Percentiles rank a stretch among this genome's conserved stretches.
Conservation (phyloP, 2,113 vertebrate species). For the Rallus limicola region DNA sequence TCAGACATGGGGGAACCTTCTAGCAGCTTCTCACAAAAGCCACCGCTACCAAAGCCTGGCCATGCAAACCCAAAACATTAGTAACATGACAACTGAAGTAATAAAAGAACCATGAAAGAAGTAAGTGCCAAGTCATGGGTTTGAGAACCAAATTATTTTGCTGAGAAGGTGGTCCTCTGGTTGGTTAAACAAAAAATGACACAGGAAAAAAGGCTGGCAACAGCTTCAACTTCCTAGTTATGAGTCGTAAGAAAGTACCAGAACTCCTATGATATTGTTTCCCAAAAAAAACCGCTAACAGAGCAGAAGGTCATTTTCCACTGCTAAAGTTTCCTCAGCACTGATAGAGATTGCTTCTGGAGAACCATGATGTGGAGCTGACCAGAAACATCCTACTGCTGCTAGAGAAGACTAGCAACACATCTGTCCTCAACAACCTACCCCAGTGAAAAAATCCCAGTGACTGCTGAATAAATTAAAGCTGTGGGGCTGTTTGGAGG, state of each 20-base stretch:
- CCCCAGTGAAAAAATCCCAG: not conserved
- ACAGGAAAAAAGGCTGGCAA: not conserved
- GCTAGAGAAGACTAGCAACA: not conserved
- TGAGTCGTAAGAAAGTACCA: not conserved
- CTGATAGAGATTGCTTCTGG: not conserved
- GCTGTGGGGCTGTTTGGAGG: not conserved
- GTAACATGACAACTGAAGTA: not conserved
- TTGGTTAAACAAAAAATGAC: not conserved
- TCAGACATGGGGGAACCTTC: too few species aligned
- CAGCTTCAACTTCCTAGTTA: not conserved
- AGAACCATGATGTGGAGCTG: not conserved
- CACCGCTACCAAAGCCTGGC: too few species aligned
- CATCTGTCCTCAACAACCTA: not conserved
- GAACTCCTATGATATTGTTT: not conserved
- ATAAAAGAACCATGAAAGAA: not conserved
- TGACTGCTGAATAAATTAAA: not conserved
- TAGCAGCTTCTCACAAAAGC: too few species aligned
- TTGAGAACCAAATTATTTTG: not conserved
- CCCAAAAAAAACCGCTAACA: not conserved
- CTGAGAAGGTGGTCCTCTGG: not conserved
- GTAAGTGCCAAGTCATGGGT: not conserved
- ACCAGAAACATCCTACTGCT: not conserved
- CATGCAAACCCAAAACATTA: not conserved
- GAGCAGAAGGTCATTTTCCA: not conserved
- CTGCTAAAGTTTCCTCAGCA: not conserved